phyloP scores from a whole-genome alignment of 2,113 vertebrate genomes.

The Psittacula cyanocephala region DNA sequence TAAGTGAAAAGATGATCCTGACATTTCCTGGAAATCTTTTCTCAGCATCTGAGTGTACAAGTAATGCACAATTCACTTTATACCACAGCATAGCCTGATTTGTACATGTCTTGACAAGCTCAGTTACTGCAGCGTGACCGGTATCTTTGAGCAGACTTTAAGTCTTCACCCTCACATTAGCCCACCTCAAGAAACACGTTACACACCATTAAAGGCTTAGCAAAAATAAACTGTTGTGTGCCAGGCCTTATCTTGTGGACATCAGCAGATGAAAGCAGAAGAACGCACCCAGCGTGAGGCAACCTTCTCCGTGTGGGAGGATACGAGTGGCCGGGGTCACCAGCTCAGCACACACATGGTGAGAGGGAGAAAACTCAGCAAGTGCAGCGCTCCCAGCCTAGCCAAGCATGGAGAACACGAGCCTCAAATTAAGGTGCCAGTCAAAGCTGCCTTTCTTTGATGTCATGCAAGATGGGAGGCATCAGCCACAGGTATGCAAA shows the following conservation, averaged over 20 bases:
- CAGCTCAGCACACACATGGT: accelerated
- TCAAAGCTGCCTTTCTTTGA: background rate
- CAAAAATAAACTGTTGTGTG: accelerated
- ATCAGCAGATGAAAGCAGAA: constrained; percentile 1
- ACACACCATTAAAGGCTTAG: background rate
- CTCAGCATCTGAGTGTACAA: background rate
- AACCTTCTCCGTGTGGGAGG: background rate
- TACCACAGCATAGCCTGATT: background rate
- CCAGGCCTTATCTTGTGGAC: background rate
- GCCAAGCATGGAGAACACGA: background rate
- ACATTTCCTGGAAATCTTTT: background rate
- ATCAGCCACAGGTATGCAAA: constrained; percentile 45
- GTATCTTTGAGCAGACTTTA: background rate
- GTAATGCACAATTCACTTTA: background rate
- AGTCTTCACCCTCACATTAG: background rate
- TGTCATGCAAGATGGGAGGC: constrained; percentile 11
- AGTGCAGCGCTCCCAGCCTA: background rate
- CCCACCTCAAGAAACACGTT: background rate
- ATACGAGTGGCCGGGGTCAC: background rate
- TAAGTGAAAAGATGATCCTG: background rate
- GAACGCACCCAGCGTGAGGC: background rate
- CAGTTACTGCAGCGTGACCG: background rate
- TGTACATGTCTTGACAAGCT: background rate
- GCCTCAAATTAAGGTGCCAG: background rate
- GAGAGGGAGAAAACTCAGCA: background rate